Evolutionary conservation across 1,140 invertebrate species (phyloP), one percentile per base, ranked within the genome.

Genomic region (Psix sp.): DNA sequence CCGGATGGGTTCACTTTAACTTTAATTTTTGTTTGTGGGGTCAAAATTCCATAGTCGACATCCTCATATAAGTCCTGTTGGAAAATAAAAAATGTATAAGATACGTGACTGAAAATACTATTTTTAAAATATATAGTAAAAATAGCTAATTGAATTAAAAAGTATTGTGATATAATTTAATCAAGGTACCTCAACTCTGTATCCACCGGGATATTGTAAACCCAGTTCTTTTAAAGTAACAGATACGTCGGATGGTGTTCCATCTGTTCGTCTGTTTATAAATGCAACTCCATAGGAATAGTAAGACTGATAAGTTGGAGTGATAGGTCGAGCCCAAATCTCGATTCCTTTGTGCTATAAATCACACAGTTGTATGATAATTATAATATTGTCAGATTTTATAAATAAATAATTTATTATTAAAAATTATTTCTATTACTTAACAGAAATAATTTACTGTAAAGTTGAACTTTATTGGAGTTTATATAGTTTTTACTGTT

Each of bases 1-100:
- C 95, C 95, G 82, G 96, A 96, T 74, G 96, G 96, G 88, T 98
- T 97, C 1, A 98, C 95, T 90, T 94, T 94, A 15, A 97, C 94
- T 88, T 94, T 96, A 75, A 98, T 94, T 83, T 94, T 94, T 13
- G 96, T 95, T 80, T 93, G 91, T 0, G 95, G 93, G 16, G 91
- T 92, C 26, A 96, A 86, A 46, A 94, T 90, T 36, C 94, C 95
- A 77, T 95, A 95, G 77, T 94, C 91, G 2, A 94, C 93, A 72
- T 95, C 93, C 84, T 95, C 94, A 83, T 95, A 96, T 15, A 96
- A 84, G 85, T 96, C 94, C 93, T 95, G 80, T 60, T 89, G 87
- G 78, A 85, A 52, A n/a, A 29, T 10, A 7, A 10, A 10, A 7
- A 29, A 3, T 7, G 31, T 11, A 33, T n/a, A n/a, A n/a, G n/a